These are phyloP conservation scores for Stictonetta naevosa DNA, from an alignment of 2,113 vertebrate genomes.

Conservation along the genomic window DNA sequence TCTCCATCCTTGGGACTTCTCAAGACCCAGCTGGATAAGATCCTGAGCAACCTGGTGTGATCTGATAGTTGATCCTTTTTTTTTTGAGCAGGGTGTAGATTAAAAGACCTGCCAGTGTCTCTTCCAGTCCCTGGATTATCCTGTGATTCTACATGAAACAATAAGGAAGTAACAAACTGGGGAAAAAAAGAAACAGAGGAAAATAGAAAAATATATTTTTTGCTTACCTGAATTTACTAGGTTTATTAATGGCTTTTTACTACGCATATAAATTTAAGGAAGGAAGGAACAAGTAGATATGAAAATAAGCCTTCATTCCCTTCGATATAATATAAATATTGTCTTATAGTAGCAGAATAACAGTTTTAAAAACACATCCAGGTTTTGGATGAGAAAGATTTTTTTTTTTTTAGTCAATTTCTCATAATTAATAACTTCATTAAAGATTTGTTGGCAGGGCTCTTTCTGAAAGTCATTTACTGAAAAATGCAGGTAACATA, in stretches of 20 bases:
- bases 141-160: neutral
- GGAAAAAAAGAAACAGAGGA: neutral
- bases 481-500: neutral
- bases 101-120: neutral
- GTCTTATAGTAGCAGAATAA: neutral
- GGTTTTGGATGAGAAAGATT: neutral
- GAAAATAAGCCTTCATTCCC: neutral
- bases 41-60: neutral
- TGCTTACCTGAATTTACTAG: neutral
- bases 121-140: neutral
- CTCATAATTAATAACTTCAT: neutral
- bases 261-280: neutral
- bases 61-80: neutral
- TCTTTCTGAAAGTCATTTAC: neutral
- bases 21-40: neutral
- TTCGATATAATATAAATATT: neutral
- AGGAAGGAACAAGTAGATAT: neutral
- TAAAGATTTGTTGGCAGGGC: neutral
- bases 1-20: neutral
- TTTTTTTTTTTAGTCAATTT: neutral
- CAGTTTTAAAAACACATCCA: neutral
- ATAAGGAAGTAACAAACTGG: neutral
- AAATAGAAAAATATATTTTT: neutral
- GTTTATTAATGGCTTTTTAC: neutral
- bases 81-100: neutral